Evolutionary conservation across 2,888 invertebrate genomes (phyloP).

Genomic region (Lumbricus terrestris): DNA sequence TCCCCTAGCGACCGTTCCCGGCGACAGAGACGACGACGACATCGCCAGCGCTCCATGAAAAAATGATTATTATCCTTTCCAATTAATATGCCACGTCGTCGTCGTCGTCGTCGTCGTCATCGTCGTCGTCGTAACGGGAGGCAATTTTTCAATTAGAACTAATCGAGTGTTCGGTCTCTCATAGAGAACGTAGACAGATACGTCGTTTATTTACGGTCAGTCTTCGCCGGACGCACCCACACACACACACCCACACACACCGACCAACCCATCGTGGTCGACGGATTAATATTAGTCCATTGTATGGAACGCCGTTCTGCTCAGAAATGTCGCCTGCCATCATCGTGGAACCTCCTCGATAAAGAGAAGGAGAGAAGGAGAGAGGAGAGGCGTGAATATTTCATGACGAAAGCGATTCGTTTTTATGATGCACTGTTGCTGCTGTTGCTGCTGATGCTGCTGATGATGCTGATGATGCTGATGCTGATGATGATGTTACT

Average conservation of each 20-base stretch:
- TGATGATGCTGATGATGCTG: too few relatives aligned
- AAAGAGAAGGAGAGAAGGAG: too few relatives aligned
- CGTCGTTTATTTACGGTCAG: neutral
- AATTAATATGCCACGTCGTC: too few relatives aligned
- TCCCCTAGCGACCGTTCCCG: conserved; percentile 10
- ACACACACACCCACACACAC: too few relatives aligned
- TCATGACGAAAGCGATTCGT: neutral
- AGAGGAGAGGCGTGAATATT: neutral
- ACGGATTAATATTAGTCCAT: conserved; percentile 14
- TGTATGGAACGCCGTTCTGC: neutral
- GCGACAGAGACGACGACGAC: neutral
- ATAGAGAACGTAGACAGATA: neutral
- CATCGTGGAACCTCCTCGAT: too few relatives aligned
- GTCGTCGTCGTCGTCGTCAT: too few relatives aligned
- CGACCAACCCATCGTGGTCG: neutral
- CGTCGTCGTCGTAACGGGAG: conserved; percentile 16
- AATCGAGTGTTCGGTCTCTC: conserved; percentile 27
- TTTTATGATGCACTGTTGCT: neutral
- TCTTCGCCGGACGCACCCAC: neutral
- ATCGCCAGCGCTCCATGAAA: too few relatives aligned
- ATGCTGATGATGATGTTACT: too few relatives aligned
- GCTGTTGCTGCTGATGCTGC: too few relatives aligned
- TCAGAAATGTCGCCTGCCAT: neutral
- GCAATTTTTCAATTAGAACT: conserved; percentile 40
- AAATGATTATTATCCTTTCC: conserved; percentile 8